These are phyloP conservation scores for Pantelozetes paolii DNA, from an alignment of 2,888 invertebrate species.

Conservation along the genomic window DNA sequence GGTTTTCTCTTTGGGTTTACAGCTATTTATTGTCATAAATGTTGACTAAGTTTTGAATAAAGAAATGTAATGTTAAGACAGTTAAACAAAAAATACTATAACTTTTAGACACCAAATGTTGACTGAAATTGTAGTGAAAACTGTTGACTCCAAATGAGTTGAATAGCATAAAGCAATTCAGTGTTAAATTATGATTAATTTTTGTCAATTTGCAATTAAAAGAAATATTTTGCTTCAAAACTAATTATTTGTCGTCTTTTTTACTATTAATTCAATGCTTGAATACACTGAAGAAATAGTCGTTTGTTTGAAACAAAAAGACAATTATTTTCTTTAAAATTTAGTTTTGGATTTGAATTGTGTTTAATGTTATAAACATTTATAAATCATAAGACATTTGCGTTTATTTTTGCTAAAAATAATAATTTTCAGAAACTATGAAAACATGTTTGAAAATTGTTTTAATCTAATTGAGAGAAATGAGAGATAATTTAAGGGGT, in stretches of 20 bases:
- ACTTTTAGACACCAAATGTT: not conserved
- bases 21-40: too few species aligned
- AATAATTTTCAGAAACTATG: not conserved
- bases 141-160: slow-evolving; percentile 32
- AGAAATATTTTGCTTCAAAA: slow-evolving; percentile 17
- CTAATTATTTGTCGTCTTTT: slow-evolving; percentile 22
- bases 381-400: slow-evolving; percentile 18
- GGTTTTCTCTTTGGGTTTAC: too few species aligned
- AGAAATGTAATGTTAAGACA: slow-evolving; percentile 9
- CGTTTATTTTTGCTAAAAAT: slow-evolving; percentile 17
- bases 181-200: slow-evolving; percentile 28
- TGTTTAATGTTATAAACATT: not conserved
- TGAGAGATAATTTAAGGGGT: not conserved
- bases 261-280: not conserved
- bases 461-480: not conserved
- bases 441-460: slow-evolving; percentile 5
- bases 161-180: slow-evolving; percentile 26
- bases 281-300: slow-evolving; percentile 13
- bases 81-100: not conserved
- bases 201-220: slow-evolving; percentile 28
- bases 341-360: not conserved
- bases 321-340: not conserved
- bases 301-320: not conserved
- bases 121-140: not conserved
- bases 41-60: not conserved